Evolutionary conservation across 2,113 vertebrate genomes (phyloP).

Genomic region (Rhombomys opimus): DNA sequence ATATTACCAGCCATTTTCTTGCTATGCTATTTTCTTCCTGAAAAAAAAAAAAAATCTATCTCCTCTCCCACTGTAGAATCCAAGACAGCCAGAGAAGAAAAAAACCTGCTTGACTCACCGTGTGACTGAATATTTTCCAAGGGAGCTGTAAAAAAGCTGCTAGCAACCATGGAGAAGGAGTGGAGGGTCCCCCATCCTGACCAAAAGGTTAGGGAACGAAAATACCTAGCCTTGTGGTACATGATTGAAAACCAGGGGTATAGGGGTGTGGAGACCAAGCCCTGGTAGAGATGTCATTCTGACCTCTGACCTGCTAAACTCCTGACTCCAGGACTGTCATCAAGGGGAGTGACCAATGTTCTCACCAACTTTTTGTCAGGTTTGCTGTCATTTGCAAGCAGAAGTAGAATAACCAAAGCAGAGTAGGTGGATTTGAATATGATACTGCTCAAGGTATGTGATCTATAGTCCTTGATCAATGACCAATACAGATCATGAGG

Average conservation of each 20-base stretch:
- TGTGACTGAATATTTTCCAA: background rate
- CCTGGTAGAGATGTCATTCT: background rate
- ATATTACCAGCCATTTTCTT: background rate
- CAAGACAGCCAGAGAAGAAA: background rate
- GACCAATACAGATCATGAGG: background rate
- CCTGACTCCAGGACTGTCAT: background rate
- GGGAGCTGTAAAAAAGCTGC: background rate
- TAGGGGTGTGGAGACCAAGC: background rate
- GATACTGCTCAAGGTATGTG: background rate
- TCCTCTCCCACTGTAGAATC: background rate
- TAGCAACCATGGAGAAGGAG: fast-evolving
- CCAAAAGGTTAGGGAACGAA: background rate
- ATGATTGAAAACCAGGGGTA: background rate
- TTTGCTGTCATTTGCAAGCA: background rate
- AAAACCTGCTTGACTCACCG: fast-evolving
- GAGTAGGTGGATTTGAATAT: background rate
- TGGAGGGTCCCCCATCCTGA: background rate
- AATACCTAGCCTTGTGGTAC: background rate
- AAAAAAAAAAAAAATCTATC: background rate
- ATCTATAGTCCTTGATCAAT: background rate
- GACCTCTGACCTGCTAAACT: background rate
- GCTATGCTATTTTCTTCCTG: background rate
- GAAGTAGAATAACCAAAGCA: background rate
- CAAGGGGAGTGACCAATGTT: background rate
- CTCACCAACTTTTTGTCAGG: background rate